Evolutionary conservation across 30 jellyfish, hydroid and myxozoan genomes (phyloP).

Genomic region (Pseudorhiza aurosa): DNA sequence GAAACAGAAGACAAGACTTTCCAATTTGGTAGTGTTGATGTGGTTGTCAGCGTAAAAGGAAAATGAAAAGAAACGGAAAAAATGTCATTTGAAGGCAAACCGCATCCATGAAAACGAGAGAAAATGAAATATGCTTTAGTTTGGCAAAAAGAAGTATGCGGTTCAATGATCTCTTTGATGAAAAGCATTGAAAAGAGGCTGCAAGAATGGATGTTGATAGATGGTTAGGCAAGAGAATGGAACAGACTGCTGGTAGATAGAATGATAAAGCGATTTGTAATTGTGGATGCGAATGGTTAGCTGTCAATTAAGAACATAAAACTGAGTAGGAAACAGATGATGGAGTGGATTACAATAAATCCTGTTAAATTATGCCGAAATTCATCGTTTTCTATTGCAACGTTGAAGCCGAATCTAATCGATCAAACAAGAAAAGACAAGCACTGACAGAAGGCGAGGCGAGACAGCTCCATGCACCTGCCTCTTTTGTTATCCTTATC

Average conservation of each 20-base stretch:
- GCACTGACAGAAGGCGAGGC: background rate
- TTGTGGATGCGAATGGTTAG: background rate
- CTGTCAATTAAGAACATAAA: background rate
- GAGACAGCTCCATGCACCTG: background rate
- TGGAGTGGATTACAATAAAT: background rate
- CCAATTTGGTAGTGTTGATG: background rate
- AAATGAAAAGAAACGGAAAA: background rate
- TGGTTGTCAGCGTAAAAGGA: background rate
- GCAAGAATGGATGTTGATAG: too few relatives aligned
- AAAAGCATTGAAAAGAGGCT: too few relatives aligned
- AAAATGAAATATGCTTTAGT: too few relatives aligned
- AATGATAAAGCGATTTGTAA: background rate
- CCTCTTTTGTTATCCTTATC: too few relatives aligned
- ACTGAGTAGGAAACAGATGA: background rate
- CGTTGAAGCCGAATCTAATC: conserved; percentile 5
- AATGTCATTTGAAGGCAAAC: background rate
- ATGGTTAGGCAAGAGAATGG: too few relatives aligned
- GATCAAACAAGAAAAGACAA: background rate
- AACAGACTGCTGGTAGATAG: conserved; percentile 4
- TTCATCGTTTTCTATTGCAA: conserved; percentile 50
- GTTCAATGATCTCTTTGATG: too few relatives aligned
- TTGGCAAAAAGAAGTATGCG: too few relatives aligned
- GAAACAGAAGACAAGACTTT: too few relatives aligned
- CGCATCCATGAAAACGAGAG: too few relatives aligned
- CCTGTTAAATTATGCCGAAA: conserved; percentile 14